phyloP scores from a whole-genome alignment of 37 sponge, comb jelly and placozoan genomes.

The Aphrocallistes beatrix region DNA sequence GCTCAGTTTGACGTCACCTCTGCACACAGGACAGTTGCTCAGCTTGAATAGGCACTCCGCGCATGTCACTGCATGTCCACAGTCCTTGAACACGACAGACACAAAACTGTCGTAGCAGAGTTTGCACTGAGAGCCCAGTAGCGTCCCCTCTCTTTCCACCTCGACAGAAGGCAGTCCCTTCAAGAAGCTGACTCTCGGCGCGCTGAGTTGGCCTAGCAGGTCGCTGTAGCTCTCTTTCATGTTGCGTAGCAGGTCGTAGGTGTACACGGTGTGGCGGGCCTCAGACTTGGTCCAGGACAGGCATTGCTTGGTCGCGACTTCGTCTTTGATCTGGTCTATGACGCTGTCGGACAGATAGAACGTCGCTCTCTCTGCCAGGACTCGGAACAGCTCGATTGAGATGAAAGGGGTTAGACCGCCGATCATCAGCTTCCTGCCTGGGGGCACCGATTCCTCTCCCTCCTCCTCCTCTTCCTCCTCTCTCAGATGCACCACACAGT shows the following conservation, averaged over 20 bases:
- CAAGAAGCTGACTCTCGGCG: neutral
- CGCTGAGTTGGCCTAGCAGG: neutral
- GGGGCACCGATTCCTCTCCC: neutral
- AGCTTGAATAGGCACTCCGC: conserved; percentile 9
- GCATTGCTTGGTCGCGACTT: neutral
- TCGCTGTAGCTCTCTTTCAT: neutral
- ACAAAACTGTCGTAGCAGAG: neutral
- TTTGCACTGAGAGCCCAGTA: neutral
- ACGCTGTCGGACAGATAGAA: neutral
- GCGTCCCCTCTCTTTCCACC: neutral
- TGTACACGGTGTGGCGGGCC: neutral
- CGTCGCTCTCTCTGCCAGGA: neutral
- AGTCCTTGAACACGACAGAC: neutral
- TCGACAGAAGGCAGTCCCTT: neutral
- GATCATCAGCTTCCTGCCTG: neutral
- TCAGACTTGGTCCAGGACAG: neutral
- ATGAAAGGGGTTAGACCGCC: neutral
- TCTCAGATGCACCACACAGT: neutral
- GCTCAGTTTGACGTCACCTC: conserved; percentile 6
- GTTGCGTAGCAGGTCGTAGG: neutral
- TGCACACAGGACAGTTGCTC: neutral
- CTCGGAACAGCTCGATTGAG: neutral
- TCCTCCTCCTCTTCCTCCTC: neutral
- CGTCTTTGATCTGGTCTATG: neutral
- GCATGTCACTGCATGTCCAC: neutral